Evolutionary conservation across 2,888 invertebrate species (phyloP).

Genomic region (Thymelicus lineola): DNA sequence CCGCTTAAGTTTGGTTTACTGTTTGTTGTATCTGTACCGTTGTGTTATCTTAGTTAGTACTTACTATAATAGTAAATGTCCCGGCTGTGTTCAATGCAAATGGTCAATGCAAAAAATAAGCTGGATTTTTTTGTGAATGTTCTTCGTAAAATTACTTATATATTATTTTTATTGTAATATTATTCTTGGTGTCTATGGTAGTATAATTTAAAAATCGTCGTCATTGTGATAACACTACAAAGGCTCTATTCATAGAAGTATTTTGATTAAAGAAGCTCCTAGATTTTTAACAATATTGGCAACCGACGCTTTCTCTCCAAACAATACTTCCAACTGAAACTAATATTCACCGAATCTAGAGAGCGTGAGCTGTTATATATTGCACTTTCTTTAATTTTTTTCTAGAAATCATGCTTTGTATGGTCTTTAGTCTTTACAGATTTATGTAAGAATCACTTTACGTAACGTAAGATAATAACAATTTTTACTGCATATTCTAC

Average conservation of each 20-base stretch:
- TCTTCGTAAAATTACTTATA: too few species aligned
- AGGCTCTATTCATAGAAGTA: not conserved
- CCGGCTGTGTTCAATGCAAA: too few species aligned
- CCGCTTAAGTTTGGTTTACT: constrained; percentile 22
- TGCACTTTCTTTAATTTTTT: constrained; percentile 48
- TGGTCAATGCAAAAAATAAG: too few species aligned
- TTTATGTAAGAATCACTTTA: constrained; percentile 39
- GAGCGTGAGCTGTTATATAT: constrained; percentile 51
- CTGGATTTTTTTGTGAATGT: too few species aligned
- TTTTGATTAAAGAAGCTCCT: constrained; percentile 5
- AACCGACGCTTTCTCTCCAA: constrained; percentile 54
- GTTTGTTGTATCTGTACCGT: too few species aligned
- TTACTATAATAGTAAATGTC: too few species aligned
- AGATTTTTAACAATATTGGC: constrained; percentile 26
- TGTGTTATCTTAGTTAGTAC: not conserved
- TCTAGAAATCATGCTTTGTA: constrained; percentile 54
- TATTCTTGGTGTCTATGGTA: too few species aligned
- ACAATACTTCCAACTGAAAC: constrained; percentile 60
- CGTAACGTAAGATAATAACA: constrained; percentile 8
- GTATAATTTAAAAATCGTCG: too few species aligned
- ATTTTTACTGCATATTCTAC: not conserved
- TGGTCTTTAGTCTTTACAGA: constrained; percentile 47
- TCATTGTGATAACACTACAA: too few species aligned
- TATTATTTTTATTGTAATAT: too few species aligned
- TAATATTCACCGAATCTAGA: constrained; percentile 53